These are phyloP conservation scores for Prochilodus magdalenae DNA, from an alignment of 2,113 vertebrate genomes.

Conservation along the genomic window DNA sequence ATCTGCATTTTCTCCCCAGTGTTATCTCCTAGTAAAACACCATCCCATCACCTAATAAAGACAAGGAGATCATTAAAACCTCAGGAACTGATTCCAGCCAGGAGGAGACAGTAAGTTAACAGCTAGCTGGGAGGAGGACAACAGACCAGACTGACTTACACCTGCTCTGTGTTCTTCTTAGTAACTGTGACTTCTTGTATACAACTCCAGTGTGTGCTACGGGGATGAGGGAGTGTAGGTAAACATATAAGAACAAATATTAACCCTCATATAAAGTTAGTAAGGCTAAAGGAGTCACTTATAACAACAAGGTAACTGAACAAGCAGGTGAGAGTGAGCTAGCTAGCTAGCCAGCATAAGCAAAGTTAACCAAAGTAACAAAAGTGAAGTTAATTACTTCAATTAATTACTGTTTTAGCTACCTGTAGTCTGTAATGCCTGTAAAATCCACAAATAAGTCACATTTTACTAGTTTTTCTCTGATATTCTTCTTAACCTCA, in stretches of 20 bases:
- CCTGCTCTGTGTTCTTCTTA: not conserved
- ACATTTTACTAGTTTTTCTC: not conserved
- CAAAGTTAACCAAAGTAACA: no score
- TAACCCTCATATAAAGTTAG: no score
- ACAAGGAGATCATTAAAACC: not conserved
- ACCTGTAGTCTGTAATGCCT: no score
- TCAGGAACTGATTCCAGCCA: not conserved
- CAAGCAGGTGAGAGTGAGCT: no score
- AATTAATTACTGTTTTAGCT: no score
- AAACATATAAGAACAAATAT: no score
- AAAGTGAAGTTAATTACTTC: no score
- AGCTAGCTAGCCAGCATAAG: no score
- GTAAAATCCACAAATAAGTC: not conserved
- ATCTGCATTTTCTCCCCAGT: not conserved
- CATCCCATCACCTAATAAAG: not conserved
- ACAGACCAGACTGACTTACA: not conserved
- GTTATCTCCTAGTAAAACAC: not conserved
- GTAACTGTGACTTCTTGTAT: not conserved
- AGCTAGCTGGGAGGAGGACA: not conserved
- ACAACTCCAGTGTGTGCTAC: not conserved
- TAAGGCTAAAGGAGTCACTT: no score
- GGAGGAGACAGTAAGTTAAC: not conserved
- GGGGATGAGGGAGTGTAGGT: not conserved
- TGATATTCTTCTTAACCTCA: not conserved
- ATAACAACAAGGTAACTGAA: no score